Conservation (phyloP, 1,140 invertebrate genomes). For the Drosophila triauraria region DNA sequence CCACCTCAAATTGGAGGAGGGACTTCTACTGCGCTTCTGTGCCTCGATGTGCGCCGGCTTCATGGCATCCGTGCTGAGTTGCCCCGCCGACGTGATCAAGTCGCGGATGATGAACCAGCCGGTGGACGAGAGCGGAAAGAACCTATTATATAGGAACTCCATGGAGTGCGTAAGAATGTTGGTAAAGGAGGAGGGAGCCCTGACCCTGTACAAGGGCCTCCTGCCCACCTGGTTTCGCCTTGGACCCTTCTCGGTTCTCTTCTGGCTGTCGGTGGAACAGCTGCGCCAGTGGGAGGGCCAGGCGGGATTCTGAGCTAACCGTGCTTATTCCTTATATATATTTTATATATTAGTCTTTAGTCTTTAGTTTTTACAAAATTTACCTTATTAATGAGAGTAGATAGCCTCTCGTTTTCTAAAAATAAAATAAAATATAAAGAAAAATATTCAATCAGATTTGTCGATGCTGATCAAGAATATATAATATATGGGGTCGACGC, state of each 20-base stretch:
- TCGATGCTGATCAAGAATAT: no score
- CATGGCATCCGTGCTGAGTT: conserved; percentile 50
- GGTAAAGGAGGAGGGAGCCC: conserved; percentile 38
- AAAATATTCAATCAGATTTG: no score
- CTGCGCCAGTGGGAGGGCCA: conserved; percentile 62
- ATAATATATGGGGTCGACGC: no score
- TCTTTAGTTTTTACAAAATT: no score
- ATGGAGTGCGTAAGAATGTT: conserved; percentile 37
- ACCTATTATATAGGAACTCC: conserved; percentile 39
- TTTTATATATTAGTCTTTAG: no score
- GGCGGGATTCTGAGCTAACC: conserved; percentile 30
- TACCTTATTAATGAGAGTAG: no score
- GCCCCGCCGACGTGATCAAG: conserved; percentile 62
- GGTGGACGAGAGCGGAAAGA: conserved; percentile 25
- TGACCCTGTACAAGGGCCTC: conserved; percentile 54
- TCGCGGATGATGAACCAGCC: conserved; percentile 64
- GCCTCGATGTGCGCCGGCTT: conserved; percentile 57
- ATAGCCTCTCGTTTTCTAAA: no score
- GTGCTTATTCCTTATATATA: not conserved
- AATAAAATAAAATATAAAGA: no score
- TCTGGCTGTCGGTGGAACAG: conserved; percentile 65
- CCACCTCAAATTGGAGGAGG: conserved; percentile 31
- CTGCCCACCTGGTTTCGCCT: conserved; percentile 61
- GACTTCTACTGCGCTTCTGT: conserved; percentile 23
- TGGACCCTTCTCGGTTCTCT: conserved; percentile 62